phyloP scores from a whole-genome alignment of 2,113 vertebrate species.

The Daphoenositta chrysoptera region DNA sequence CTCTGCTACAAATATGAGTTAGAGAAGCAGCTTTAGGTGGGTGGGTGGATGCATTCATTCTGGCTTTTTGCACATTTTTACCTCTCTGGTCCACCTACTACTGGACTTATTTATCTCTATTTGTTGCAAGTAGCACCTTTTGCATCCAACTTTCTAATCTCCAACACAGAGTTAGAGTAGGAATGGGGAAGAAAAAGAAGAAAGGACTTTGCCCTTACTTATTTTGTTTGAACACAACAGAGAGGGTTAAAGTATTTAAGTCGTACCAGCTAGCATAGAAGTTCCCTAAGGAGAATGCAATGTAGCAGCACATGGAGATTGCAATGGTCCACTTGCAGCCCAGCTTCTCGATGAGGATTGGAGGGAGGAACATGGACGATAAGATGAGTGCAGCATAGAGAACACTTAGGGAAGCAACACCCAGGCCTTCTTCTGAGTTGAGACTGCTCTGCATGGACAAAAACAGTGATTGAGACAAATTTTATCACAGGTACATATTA shows the following conservation, averaged over 20 bases:
- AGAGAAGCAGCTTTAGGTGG: not conserved
- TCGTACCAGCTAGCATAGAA: conserved; percentile 88
- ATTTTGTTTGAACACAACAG: not conserved
- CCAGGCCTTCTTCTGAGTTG: conserved; percentile 85
- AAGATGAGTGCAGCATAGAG: conserved; percentile 86
- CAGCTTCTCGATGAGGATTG: conserved; percentile 86
- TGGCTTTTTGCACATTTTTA: not conserved
- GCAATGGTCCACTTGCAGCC: conserved; percentile 96
- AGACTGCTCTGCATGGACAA: conserved; percentile 87
- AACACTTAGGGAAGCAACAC: conserved; percentile 86
- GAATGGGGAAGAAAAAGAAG: not conserved
- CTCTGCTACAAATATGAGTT: not conserved
- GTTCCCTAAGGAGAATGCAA: conserved; percentile 89
- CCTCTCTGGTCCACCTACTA: not conserved
- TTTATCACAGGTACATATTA: not conserved
- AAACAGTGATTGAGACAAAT: not conserved
- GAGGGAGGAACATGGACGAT: conserved; percentile 92
- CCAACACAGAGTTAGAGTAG: not conserved
- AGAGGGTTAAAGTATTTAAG: not conserved
- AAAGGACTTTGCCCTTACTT: not conserved
- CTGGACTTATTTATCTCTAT: not conserved
- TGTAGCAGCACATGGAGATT: conserved; percentile 88
- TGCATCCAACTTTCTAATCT: not conserved
- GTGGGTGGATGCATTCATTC: not conserved
- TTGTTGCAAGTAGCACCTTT: not conserved